These are phyloP conservation scores for Pseudomyrmex pallidus DNA, from an alignment of 1,140 invertebrate species.

Conservation along the genomic window DNA sequence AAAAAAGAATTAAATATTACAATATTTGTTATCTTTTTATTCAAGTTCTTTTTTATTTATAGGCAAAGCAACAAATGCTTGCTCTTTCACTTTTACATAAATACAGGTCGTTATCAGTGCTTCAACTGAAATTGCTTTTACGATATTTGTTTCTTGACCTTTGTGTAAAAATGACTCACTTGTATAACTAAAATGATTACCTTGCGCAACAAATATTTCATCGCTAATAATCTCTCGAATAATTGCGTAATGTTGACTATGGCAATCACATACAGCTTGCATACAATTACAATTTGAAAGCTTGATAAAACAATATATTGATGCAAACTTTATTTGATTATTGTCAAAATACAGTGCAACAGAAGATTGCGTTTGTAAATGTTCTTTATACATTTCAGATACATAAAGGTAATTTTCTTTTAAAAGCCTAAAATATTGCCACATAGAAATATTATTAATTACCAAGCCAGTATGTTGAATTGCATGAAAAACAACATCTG, in stretches of 20 bases:
- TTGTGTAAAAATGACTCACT: neutral
- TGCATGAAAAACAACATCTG: neutral
- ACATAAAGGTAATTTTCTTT: neutral
- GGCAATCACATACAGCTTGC: neutral
- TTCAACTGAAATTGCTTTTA: neutral
- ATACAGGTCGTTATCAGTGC: neutral
- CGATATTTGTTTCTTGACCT: neutral
- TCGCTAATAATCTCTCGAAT: neutral
- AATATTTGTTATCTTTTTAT: neutral
- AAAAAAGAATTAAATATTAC: too few relatives aligned
- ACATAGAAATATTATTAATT: neutral
- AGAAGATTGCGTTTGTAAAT: neutral
- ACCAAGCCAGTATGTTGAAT: neutral
- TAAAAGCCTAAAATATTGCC: neutral
- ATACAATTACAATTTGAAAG: neutral
- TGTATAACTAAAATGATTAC: neutral
- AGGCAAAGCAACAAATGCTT: neutral
- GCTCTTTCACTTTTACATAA: neutral
- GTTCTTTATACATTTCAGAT: neutral
- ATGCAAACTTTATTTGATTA: neutral
- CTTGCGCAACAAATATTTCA: slow-evolving; percentile 2
- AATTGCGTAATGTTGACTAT: neutral
- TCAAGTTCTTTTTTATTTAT: neutral
- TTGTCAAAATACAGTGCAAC: neutral
- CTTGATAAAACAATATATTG: neutral